Evolutionary conservation across 2,797 vertebrate genomes (phyloP), one percentile per base, ranked within the genome.

Genomic region (Cuculus canorus): DNA sequence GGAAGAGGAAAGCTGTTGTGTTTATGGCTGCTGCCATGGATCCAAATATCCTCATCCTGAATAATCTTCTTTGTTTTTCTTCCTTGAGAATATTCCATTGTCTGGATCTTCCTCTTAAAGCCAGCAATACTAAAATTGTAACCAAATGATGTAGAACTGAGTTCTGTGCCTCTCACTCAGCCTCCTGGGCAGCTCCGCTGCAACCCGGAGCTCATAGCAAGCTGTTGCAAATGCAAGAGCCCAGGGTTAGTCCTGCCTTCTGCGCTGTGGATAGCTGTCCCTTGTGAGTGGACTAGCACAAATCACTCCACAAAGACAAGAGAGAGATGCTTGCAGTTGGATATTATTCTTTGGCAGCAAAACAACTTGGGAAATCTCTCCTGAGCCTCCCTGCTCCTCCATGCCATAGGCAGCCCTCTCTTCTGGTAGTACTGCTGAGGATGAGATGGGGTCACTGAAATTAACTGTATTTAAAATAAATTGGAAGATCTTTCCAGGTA

Each of bases 21-120:
- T 68, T 82, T 90, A 90, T 22, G 41, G 73, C 41, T 86, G 82
- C 80, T 95, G 86, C 86, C 69, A 68, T 25, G 48, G 83, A 85
- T 68, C 72, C 76, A 95, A 90, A 96, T 82, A 86, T 27, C 59
- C 71, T 86, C 76, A 92, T 59, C 72, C 80, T 76, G 86, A 90
- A 63, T 3, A 1, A 28, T 75, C 9, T 17, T 39, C 8, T 43
- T n/a, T 41, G 37, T 64, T 56, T 13, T 23, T 9, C 27, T 84
- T 75, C 32, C 28, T 53, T 15, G 15, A 82, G 68, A 84, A 64
- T 24, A 56, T 24, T 43, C 59, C 39, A 69, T 80, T 82, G 80
- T 91, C 47, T 88, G 28, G n/a, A 50, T 88, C 65, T 78, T 95
- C 81, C 75, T 79, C 73, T 64, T 57, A 48, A 82, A 79, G 50